Evolutionary conservation across 2,797 vertebrate species (phyloP).

Genomic region (Sciurus carolinensis): DNA sequence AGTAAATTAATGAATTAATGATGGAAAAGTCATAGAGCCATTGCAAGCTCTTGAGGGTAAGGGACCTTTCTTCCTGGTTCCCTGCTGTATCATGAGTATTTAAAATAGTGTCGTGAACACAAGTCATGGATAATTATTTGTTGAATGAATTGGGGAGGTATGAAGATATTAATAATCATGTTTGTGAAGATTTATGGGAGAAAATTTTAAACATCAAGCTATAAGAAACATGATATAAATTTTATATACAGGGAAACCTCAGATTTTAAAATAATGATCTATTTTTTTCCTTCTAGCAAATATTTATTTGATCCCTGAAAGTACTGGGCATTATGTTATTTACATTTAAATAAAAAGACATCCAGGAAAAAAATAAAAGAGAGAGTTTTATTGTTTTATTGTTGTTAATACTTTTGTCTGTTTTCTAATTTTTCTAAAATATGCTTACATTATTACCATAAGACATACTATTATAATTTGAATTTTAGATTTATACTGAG

Average conservation of each 20-base stretch:
- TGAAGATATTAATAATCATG: neutral
- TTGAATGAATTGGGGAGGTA: neutral
- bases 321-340: neutral
- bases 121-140: neutral
- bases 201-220: constrained; percentile 17
- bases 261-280: constrained; percentile 24
- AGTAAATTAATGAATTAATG: constrained; percentile 14
- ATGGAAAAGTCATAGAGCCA: neutral
- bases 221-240: neutral
- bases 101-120: neutral
- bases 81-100: neutral
- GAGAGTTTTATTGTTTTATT: neutral
- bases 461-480: neutral
- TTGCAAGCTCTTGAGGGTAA: neutral
- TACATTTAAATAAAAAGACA: neutral
- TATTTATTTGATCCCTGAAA: too few relatives aligned
- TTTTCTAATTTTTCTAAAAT: constrained; percentile 7
- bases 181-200: neutral
- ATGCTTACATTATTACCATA: neutral
- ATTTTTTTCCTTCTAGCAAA: too few relatives aligned
- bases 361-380: neutral
- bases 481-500: neutral
- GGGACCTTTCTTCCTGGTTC: neutral
- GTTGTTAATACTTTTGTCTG: neutral
- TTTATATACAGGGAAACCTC: neutral